Conservation (phyloP, 2,113 vertebrate species). For the Nanorana parkeri region DNA sequence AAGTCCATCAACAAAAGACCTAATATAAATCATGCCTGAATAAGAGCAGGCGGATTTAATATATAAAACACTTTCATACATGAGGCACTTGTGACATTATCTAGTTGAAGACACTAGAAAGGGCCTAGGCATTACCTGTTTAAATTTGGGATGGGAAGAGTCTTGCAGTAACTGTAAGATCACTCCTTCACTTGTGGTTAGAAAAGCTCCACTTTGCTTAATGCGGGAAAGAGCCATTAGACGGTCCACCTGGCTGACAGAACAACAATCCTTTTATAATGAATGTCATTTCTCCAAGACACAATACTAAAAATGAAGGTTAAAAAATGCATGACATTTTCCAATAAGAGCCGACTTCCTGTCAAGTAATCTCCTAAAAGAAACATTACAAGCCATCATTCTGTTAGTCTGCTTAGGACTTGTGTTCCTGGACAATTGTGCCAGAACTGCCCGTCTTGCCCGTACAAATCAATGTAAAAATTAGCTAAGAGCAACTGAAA, state of each 20-base stretch:
- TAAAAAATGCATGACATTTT: no score
- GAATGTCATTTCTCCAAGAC: no score
- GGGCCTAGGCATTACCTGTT: constrained; percentile 72
- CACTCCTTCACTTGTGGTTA: constrained; percentile 85
- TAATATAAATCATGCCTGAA: neutral
- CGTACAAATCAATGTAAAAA: no score
- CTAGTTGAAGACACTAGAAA: neutral
- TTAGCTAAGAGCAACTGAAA: no score
- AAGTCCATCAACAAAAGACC: neutral
- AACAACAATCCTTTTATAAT: neutral
- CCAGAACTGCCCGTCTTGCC: no score
- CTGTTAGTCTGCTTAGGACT: no score
- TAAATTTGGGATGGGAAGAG: constrained; percentile 82
- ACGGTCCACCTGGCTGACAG: constrained; percentile 86
- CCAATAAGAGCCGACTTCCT: no score
- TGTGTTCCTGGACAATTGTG: no score
- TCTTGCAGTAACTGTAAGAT: constrained; percentile 86
- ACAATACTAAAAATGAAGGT: no score
- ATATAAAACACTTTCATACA: neutral
- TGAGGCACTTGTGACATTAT: neutral
- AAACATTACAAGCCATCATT: no score
- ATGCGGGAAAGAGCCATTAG: constrained; percentile 82
- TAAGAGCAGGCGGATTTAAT: neutral
- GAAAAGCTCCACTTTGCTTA: constrained; percentile 85
- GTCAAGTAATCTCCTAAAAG: no score